Base-by-base conservation (phyloP, 1,140 invertebrate genomes). In the Drosophila miranda region DNA sequence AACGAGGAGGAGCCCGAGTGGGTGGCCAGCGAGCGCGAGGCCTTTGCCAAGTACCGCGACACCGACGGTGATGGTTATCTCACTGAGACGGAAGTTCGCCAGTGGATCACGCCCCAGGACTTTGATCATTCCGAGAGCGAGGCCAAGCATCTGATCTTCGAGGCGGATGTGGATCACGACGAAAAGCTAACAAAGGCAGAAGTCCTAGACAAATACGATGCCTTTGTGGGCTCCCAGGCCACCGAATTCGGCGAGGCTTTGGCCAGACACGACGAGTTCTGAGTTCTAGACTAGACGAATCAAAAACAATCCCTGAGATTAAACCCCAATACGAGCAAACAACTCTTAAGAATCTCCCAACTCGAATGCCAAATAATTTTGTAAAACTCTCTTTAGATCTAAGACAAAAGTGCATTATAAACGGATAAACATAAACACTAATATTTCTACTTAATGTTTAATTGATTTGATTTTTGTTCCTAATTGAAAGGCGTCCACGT, bases 171-270 rank as follows among this genome's bases (percentile, higher is more conserved):
- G 0, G 95, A 99, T 92, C 95, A 95, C 3, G 98, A 99, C 92
- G 95, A 97, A 68, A 95, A 96, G 89, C 92, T 99, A 6, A 97
- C 95, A 3, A 98, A 97, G 91, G 94, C 95, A 6, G 99, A 99
- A 92, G 96, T 99, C 53, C 90, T 99, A 0, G 95, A 95, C 41
- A 99, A 99, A 90, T 99, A 99, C 91, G 98, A 99, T 91, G 92
- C 99, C 1, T 99, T 99, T 91, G 98, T 99, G 0, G 98, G 98
- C 30, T 99, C 98, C 13, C 98, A 99, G 91, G 99, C 98, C 0
- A 99, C 98, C 0, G 98, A 99, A 92, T 99, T 99, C 91, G 99
- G 99, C 1, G 98, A 99, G 91, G 98, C 98, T 6, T 92, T 99
- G 3, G 94, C 95, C 0, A 93, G 97, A 78, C 98, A 99, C 89